Conservation (phyloP, 1,140 invertebrate species). For the Neoseiulus cucumeris region DNA sequence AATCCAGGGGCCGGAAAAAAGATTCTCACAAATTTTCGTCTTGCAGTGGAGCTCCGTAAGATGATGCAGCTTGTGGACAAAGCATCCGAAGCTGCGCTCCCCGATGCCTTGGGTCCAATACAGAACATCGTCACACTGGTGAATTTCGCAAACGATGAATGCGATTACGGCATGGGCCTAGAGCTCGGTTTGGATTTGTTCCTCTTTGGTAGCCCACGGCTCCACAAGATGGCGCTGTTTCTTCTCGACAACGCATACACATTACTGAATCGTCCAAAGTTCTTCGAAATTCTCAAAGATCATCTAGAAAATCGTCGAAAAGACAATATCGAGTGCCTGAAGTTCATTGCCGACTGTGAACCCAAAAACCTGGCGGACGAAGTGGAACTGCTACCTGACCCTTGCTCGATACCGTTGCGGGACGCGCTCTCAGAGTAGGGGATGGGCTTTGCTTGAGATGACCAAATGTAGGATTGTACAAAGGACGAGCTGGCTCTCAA, state of each 20-base stretch:
- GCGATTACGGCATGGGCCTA: conserved; percentile 73
- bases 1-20: too few species aligned
- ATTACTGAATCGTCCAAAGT: conserved; percentile 46
- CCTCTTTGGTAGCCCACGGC: conserved; percentile 41
- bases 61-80: conserved; percentile 44
- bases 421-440: too few species aligned
- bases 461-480: too few species aligned
- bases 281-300: conserved; percentile 44
- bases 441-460: too few species aligned
- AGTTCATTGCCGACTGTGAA: too few species aligned
- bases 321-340: not conserved
- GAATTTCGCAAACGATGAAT: conserved; percentile 75
- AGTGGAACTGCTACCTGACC: too few species aligned
- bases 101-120: conserved; percentile 38
- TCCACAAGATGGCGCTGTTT: conserved; percentile 42
- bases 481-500: too few species aligned
- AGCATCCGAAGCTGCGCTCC: conserved; percentile 35
- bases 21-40: conserved; percentile 20
- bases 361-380: too few species aligned
- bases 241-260: conserved; percentile 54
- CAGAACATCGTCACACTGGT: conserved; percentile 55
- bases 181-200: conserved; percentile 72
- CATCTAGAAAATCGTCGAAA: conserved; percentile 17
- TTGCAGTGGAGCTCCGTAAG: conserved; percentile 44
- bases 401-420: too few species aligned